phyloP scores from a whole-genome alignment of 2,888 invertebrate genomes.

The Caenorhabditis zanzibari region DNA sequence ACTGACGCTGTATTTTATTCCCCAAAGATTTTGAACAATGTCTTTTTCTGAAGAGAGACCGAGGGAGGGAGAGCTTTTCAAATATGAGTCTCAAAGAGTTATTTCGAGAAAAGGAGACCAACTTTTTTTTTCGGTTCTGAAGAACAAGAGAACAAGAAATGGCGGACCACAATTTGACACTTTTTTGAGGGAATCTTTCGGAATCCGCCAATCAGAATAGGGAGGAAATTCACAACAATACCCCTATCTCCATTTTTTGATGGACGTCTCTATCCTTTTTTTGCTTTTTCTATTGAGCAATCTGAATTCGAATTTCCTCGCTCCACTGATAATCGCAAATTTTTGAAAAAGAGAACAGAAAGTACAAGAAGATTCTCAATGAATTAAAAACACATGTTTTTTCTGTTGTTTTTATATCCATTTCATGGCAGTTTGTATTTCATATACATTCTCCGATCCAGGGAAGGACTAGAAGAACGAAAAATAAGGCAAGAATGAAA shows the following conservation, averaged over 20 bases:
- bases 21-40: constrained; percentile 57
- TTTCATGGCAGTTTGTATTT: constrained; percentile 10
- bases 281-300: background rate
- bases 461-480: no score
- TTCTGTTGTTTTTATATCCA: constrained; percentile 35
- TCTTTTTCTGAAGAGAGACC: constrained; percentile 14
- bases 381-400: constrained; percentile 48
- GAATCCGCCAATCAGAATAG: constrained; percentile 27
- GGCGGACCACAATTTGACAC: constrained; percentile 54
- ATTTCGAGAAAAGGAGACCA: constrained; percentile 43
- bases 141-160: constrained; percentile 23
- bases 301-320: constrained; percentile 14
- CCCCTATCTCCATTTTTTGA: constrained; percentile 11
- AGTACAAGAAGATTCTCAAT: background rate
- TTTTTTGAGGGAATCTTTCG: constrained; percentile 22
- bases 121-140: constrained; percentile 7
- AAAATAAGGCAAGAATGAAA: constrained; percentile 4
- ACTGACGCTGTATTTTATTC: constrained; percentile 33
- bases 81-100: constrained; percentile 50
- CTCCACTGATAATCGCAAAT: constrained; percentile 48
- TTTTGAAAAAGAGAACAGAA: background rate
- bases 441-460: background rate
- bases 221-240: constrained; percentile 17
- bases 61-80: constrained; percentile 12
- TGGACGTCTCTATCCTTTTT: constrained; percentile 11